phyloP scores from a whole-genome alignment of 2,797 vertebrate genomes.

The Helicolenus hilgendorfi region DNA sequence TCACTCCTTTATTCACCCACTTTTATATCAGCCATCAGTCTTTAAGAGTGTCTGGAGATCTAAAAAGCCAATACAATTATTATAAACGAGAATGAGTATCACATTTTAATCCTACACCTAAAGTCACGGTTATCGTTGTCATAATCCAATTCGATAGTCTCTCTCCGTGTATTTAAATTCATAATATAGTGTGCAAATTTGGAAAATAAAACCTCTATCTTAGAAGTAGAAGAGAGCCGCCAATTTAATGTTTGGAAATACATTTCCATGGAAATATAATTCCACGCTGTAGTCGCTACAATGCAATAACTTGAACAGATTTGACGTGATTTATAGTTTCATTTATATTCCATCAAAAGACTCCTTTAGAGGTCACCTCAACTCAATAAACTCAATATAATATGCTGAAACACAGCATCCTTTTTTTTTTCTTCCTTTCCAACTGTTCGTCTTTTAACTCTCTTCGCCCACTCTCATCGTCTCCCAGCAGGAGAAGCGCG shows the following conservation, averaged over 20 bases:
- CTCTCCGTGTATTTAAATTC: not conserved
- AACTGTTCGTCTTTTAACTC: slow-evolving; percentile 3
- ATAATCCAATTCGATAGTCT: slow-evolving; percentile 20
- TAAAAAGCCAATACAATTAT: slow-evolving; percentile 6
- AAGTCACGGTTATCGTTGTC: slow-evolving; percentile 27
- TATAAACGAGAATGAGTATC: not conserved
- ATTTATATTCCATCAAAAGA: slow-evolving; percentile 46
- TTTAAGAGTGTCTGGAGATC: slow-evolving; percentile 8
- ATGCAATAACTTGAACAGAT: slow-evolving; percentile 16
- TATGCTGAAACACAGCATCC: not conserved
- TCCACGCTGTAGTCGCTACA: not conserved
- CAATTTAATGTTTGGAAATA: slow-evolving; percentile 3
- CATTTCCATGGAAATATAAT: not conserved
- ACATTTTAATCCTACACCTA: slow-evolving; percentile 1
- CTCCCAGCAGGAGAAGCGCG: not conserved
- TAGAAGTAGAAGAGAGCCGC: not conserved
- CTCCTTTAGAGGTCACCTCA: slow-evolving; percentile 32
- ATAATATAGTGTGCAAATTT: not conserved
- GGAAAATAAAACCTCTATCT: slow-evolving; percentile 11
- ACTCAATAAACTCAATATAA: not conserved
- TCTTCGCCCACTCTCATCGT: not conserved
- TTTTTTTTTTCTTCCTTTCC: not conserved
- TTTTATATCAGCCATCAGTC: slow-evolving; percentile 40
- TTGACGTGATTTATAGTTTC: slow-evolving; percentile 51
- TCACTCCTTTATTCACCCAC: slow-evolving; percentile 42